Evolutionary conservation across 37 sponge, comb jelly and placozoan genomes (phyloP).

Genomic region (Amphimedon queenslandica): DNA sequence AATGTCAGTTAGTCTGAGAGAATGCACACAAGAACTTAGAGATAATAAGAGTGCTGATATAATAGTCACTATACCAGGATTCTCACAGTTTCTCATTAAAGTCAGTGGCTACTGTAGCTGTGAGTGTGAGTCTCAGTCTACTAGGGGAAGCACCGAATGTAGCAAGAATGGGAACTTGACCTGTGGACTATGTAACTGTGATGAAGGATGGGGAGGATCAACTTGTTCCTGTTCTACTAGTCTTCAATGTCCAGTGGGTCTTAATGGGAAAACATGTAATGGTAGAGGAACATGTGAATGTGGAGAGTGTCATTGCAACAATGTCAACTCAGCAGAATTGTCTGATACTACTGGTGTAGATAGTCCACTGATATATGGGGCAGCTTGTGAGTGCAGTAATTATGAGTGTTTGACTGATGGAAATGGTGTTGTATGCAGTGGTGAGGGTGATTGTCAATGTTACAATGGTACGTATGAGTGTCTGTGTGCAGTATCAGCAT

Average conservation of each 20-base stretch:
- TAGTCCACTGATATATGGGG: not conserved
- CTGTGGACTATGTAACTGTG: constrained; percentile 40
- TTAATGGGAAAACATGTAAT: not conserved
- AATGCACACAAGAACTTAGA: not conserved
- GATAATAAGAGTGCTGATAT: not conserved
- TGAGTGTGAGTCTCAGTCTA: constrained; percentile 10
- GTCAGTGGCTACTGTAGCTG: constrained; percentile 1
- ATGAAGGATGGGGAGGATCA: constrained; percentile 9
- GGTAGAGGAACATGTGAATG: not conserved
- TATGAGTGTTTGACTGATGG: not conserved
- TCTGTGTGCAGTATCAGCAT: not conserved
- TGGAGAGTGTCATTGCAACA: not conserved
- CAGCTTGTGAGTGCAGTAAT: not conserved
- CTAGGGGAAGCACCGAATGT: not conserved
- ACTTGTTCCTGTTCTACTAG: not conserved
- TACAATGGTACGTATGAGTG: not conserved
- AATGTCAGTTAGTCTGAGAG: not conserved
- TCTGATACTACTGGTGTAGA: no score
- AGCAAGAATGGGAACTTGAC: constrained; percentile 16
- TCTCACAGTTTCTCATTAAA: constrained; percentile 1
- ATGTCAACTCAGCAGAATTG: not conserved
- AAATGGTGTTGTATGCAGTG: not conserved
- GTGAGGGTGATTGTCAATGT: not conserved
- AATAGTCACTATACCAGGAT: not conserved
- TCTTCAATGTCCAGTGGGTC: constrained; percentile 1